Percentiles rank a stretch among this genome's conserved stretches.
Conservation (phyloP, 1,140 invertebrate genomes). For the Samia ricini region DNA sequence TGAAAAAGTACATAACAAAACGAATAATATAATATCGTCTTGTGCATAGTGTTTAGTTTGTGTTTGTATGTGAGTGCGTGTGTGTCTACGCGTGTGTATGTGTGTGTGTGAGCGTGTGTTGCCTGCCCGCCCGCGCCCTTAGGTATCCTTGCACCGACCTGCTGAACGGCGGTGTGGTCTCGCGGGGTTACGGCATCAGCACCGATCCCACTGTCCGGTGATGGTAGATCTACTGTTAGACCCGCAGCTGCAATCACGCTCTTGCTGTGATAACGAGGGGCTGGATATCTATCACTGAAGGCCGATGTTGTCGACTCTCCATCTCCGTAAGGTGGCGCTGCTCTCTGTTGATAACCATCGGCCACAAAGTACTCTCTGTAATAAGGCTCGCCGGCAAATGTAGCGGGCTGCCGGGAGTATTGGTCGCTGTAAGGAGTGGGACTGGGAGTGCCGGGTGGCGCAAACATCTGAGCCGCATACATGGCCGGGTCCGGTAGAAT, state of each 20-base stretch:
- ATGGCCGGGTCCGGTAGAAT: conserved; percentile 73
- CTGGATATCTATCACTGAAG: conserved; percentile 68
- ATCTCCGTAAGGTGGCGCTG: conserved; percentile 66
- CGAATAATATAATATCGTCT: conserved; percentile 19
- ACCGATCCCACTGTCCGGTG: conserved; percentile 94
- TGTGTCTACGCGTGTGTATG: neutral
- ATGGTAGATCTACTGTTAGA: conserved; percentile 93
- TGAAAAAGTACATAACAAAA: conserved; percentile 7
- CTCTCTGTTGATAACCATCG: conserved; percentile 68
- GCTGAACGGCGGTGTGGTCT: conserved; percentile 91
- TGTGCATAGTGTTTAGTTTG: conserved; percentile 6
- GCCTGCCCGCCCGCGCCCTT: conserved; percentile 58
- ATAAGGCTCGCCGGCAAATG: conserved; percentile 69
- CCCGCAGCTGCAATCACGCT: conserved; percentile 82
- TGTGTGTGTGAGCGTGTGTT: conserved; percentile 24
- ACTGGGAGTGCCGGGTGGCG: conserved; percentile 71
- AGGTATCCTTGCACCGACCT: conserved; percentile 81
- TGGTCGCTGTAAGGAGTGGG: conserved; percentile 73
- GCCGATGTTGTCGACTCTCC: conserved; percentile 57
- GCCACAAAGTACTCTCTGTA: conserved; percentile 75
- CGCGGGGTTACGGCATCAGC: conserved; percentile 93
- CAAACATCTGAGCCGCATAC: conserved; percentile 76
- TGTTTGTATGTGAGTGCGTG: neutral
- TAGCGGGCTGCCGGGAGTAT: conserved; percentile 57
- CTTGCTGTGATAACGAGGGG: conserved; percentile 73